These are phyloP conservation scores for Prietella phreatophila DNA, from an alignment of 2,113 vertebrate genomes.

Conservation along the genomic window DNA sequence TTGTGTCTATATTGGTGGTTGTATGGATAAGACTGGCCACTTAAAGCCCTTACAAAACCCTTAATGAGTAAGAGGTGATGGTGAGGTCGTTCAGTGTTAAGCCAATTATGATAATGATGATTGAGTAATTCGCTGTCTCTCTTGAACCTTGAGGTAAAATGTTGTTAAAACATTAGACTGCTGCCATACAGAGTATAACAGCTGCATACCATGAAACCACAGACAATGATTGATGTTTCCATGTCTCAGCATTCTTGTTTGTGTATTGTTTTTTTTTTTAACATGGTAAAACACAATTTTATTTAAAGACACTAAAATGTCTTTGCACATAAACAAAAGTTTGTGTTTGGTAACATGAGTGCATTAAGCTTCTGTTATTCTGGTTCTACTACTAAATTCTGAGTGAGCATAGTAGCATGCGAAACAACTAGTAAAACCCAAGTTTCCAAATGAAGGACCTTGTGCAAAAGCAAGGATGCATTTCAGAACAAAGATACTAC, in stretches of 20 bases:
- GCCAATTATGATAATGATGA: conserved; percentile 40
- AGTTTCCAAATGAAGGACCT: neutral
- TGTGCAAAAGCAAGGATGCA: neutral
- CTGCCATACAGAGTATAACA: conserved; percentile 40
- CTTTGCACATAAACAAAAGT: neutral
- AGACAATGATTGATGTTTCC: conserved; percentile 34
- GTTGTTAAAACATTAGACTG: conserved; percentile 55
- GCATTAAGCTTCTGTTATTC: neutral
- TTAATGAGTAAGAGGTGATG: conserved; percentile 14
- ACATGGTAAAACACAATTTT: neutral
- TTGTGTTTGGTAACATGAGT: neutral
- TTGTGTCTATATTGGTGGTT: neutral
- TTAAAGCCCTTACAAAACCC: conserved; percentile 13
- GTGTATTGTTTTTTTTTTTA: conserved; percentile 23
- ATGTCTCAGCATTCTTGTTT: neutral
- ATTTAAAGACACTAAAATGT: conserved; percentile 25
- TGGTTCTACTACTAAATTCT: neutral
- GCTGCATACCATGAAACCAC: conserved; percentile 42
- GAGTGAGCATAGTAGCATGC: neutral
- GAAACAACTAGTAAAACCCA: neutral
- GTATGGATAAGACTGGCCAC: neutral
- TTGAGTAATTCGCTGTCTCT: conserved; percentile 36
- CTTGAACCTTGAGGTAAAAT: conserved; percentile 38
- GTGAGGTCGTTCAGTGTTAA: conserved; percentile 11
- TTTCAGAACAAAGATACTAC: conserved; percentile 6